These are phyloP conservation scores for Archips crataeganus DNA, from an alignment of 2,888 invertebrate genomes.

Conservation along the genomic window DNA sequence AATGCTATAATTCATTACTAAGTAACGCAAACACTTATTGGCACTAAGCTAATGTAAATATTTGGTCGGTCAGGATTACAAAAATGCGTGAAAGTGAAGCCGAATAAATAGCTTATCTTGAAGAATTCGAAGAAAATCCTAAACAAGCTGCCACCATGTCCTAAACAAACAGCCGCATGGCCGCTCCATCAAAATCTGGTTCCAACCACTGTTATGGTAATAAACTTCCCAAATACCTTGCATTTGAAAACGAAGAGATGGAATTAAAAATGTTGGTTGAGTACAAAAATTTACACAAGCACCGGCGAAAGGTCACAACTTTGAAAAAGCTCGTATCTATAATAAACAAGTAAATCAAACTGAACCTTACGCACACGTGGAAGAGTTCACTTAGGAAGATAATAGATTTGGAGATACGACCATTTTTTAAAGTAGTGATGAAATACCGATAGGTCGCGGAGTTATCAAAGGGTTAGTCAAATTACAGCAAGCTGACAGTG, in stretches of 20 bases:
- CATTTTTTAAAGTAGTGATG: no score
- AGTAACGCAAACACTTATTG: constrained; percentile 7
- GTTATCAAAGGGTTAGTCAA: no score
- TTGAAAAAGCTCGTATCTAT: no score
- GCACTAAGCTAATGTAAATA: constrained; percentile 32
- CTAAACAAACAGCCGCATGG: constrained; percentile 41
- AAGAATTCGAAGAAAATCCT: constrained; percentile 34
- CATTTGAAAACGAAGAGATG: constrained; percentile 2
- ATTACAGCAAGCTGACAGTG: no score
- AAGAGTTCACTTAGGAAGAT: no score
- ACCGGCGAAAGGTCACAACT: no score
- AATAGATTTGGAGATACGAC: no score
- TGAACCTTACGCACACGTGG: no score
- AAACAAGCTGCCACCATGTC: constrained; percentile 37
- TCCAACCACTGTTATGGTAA: constrained; percentile 36
- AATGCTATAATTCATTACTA: not conserved
- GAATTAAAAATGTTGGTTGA: not conserved
- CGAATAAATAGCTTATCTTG: constrained; percentile 18
- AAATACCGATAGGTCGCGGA: no score
- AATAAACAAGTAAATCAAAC: no score
- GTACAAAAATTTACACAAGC: no score
- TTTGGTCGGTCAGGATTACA: constrained; percentile 35
- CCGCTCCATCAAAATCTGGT: constrained; percentile 29
- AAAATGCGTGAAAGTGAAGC: constrained; percentile 36
- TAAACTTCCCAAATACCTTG: not conserved